Evolutionary conservation across 1,140 invertebrate species (phyloP), one percentile per base, ranked within the genome.

Genomic region (Drosophila grimshawi): DNA sequence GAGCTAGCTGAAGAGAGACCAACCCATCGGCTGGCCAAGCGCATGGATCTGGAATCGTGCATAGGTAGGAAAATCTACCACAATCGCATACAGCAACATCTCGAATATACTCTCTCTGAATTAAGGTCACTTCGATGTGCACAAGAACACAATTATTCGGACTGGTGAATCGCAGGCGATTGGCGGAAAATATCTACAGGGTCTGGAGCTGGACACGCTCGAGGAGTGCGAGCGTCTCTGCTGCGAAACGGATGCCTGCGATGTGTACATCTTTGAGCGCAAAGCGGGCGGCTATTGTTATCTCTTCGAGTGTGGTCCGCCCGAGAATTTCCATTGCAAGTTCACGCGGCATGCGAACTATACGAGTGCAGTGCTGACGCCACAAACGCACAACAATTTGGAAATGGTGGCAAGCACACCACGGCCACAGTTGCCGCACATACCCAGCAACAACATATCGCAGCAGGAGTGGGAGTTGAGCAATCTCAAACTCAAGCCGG

Each of bases 221-320:
- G 94, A 96, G 82, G 97, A 98, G 79, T 98, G 97, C 92, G 93
- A 97, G 62, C 94, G 95, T 33, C 94, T 97, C 56, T 98, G 98
- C 93, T 98, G 97, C 92, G 95, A 96, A 90, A 98, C 96, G 0
- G 95, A 96, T 27, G 93, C 94, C 51, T 98, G 98, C 91, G 97
- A 98, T 93, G 97, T 98, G 6, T 98, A 97, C 91, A 96, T 98
- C 73, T 98, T 96, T 86, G 97, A 98, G 92, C 96, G 98, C 91
- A 98, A 98, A 95, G 97, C 94, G 78, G 95, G 95, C 3, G 96
- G 97, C 63, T 97, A 96, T 83, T 98, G 97, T 92, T 98, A 98
- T 90, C 93, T 98, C 32, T 98, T 98, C 92, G 95, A 97, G 92
- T 98, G 97, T 92, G 97, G 97, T 0, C 94, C 96, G 27, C 95